Conservation (phyloP, 2,113 vertebrate genomes). For the Otocyon megalotis region DNA sequence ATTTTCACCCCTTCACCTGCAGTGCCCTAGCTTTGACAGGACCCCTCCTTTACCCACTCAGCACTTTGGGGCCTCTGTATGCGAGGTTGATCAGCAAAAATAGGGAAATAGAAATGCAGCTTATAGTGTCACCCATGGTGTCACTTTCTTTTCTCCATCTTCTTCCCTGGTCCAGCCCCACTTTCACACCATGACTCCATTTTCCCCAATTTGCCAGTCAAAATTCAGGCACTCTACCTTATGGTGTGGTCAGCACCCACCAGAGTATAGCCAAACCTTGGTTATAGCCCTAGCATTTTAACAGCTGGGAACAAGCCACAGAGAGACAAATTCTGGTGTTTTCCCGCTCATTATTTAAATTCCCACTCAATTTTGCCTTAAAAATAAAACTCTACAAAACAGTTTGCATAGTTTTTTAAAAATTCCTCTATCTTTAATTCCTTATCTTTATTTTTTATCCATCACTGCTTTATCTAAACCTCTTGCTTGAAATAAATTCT, state of each 20-base stretch:
- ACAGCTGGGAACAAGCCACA: background rate
- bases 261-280: background rate
- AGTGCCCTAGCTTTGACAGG: background rate
- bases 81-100: background rate
- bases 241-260: background rate
- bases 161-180: too few species aligned
- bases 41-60: background rate
- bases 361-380: constrained; percentile 12
- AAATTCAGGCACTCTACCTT: background rate
- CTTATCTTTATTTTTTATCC: background rate
- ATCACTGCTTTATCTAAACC: constrained; percentile 1
- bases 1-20: background rate
- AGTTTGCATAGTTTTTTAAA: background rate
- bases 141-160: background rate
- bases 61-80: background rate
- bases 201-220: background rate
- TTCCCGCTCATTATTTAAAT: background rate
- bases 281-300: background rate
- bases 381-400: background rate
- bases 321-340: background rate
- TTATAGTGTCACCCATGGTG: background rate
- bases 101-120: background rate
- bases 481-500: constrained; percentile 3
- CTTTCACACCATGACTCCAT: background rate
- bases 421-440: background rate